Conservation (phyloP, 2,113 vertebrate species). For the Artemisiospiza belli region DNA sequence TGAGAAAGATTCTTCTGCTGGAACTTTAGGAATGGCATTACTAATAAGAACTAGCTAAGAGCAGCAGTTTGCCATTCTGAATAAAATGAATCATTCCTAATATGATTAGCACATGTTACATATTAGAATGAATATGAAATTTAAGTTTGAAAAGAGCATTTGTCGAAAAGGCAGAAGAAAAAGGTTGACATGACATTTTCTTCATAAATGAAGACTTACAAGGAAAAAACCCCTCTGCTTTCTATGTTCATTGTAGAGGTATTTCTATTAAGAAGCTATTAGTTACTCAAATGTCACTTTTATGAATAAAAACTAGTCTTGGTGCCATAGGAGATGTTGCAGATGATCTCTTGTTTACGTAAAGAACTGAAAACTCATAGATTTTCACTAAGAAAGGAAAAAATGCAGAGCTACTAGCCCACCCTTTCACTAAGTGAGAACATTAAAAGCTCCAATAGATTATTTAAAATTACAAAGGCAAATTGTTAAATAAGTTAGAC, state of each 20-base stretch:
- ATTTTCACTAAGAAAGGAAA: slow-evolving; percentile 1
- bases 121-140: slow-evolving; percentile 4
- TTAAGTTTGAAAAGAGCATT: slow-evolving; percentile 58
- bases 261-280: slow-evolving; percentile 35
- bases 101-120: slow-evolving; percentile 12
- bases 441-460: not conserved
- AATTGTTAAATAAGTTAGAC: not conserved
- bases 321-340: slow-evolving; percentile 1
- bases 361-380: not conserved
- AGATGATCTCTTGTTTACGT: slow-evolving; percentile 41
- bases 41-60: not conserved
- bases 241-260: slow-evolving; percentile 26
- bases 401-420: not conserved
- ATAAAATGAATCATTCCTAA: slow-evolving; percentile 42
- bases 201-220: slow-evolving; percentile 11
- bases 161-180: slow-evolving; percentile 24
- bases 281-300: slow-evolving; percentile 43
- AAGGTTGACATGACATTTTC: slow-evolving; percentile 55
- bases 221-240: not conserved
- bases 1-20: not conserved
- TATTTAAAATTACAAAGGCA: not conserved
- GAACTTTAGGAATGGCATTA: not conserved
- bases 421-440: not conserved
- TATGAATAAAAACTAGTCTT: slow-evolving; percentile 15
- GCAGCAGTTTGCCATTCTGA: not conserved